Conservation (phyloP, 2,797 vertebrate species). For the Gadopsis marmoratus region DNA sequence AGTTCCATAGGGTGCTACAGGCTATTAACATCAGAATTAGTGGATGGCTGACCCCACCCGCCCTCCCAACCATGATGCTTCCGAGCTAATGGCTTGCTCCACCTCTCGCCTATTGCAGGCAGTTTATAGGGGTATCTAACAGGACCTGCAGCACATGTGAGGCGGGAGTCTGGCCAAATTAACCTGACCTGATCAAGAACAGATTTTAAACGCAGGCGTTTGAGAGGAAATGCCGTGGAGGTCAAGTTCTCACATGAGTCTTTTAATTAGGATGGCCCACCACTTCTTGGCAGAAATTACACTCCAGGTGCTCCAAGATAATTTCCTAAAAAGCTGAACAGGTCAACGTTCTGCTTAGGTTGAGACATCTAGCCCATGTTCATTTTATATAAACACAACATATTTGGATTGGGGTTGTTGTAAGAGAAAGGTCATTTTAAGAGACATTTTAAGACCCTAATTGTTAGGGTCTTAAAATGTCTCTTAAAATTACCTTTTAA, state of each 20-base stretch:
- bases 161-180: slow-evolving; percentile 43
- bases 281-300: slow-evolving; percentile 29
- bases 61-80: slow-evolving; percentile 18
- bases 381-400: slow-evolving; percentile 1
- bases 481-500: neutral
- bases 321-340: slow-evolving; percentile 34
- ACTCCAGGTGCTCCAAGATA: neutral
- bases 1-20: slow-evolving; percentile 37
- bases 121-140: slow-evolving; percentile 36
- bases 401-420: neutral
- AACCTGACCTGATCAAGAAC: slow-evolving; percentile 49
- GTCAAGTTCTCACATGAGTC: slow-evolving; percentile 31
- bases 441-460: too few species aligned
- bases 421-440: neutral
- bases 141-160: slow-evolving; percentile 41
- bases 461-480: too few species aligned
- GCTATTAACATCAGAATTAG: slow-evolving; percentile 52
- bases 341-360: slow-evolving; percentile 15
- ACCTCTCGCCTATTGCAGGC: slow-evolving; percentile 21
- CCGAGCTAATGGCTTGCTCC: slow-evolving; percentile 17
- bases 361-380: slow-evolving; percentile 1
- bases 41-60: slow-evolving; percentile 31
- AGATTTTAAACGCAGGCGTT: slow-evolving; percentile 62
- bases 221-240: slow-evolving; percentile 54
- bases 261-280: slow-evolving; percentile 33